Percentiles rank a stretch among this genome's conserved stretches.
Conservation (phyloP, 1,140 invertebrate genomes). For the Drosophila teissieri region DNA sequence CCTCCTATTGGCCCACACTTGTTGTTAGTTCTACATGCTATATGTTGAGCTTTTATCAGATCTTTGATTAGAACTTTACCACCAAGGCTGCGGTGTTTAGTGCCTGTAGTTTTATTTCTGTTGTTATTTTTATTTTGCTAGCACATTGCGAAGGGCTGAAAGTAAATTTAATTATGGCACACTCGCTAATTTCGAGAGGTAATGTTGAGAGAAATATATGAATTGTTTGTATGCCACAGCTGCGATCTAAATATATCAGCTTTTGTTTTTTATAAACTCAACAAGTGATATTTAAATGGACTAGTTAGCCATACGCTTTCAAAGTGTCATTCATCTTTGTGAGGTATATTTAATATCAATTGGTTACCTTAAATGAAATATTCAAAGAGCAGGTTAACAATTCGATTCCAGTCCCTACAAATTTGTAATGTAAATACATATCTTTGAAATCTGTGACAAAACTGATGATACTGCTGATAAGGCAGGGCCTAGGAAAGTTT, state of each 20-base stretch:
- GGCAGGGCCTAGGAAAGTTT: slow-evolving; percentile 6
- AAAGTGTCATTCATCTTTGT: neutral
- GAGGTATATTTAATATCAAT: too few relatives aligned
- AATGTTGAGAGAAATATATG: neutral
- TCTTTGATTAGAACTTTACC: slow-evolving; percentile 7
- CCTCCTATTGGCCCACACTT: neutral
- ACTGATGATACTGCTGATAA: neutral
- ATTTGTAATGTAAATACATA: neutral
- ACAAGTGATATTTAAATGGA: slow-evolving; percentile 5
- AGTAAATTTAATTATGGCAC: slow-evolving; percentile 3
- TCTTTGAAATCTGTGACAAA: neutral
- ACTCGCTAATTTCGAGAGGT: slow-evolving; percentile 6
- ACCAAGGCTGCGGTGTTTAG: neutral
- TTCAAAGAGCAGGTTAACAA: too few relatives aligned
- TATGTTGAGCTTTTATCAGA: slow-evolving; percentile 11
- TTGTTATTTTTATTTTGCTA: slow-evolving; percentile 6
- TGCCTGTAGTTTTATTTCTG: neutral
- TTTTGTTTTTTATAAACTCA: slow-evolving; percentile 1
- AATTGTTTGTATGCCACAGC: neutral
- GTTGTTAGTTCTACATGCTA: neutral
- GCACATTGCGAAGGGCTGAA: neutral
- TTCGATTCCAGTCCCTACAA: too few relatives aligned
- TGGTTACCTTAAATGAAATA: too few relatives aligned
- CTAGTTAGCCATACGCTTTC: neutral
- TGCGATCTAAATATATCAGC: slow-evolving; percentile 8